Evolutionary conservation across 1,140 invertebrate species (phyloP).

Genomic region (Drosophila lowei): DNA sequence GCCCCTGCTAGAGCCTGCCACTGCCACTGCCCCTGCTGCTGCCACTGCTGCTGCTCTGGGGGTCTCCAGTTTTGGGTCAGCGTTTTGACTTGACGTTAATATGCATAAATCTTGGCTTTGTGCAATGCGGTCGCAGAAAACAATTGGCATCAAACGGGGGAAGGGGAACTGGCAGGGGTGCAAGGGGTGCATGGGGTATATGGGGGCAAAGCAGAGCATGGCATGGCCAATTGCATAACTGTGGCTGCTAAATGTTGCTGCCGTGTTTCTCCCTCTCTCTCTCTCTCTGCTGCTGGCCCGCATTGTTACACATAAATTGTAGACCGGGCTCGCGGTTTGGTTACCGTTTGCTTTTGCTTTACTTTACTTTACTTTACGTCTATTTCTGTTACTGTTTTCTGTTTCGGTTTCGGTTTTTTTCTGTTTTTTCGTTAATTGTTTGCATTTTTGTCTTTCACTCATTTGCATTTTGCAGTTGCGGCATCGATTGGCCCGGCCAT

Average conservation of each 20-base stretch:
- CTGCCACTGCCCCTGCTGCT: slow-evolving; percentile 9
- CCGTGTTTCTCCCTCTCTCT: slow-evolving; percentile 33
- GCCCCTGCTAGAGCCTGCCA: background rate
- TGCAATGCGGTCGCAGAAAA: slow-evolving; percentile 58
- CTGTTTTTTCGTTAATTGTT: slow-evolving; percentile 58
- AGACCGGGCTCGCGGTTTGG: slow-evolving; percentile 38
- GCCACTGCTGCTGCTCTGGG: slow-evolving; percentile 17
- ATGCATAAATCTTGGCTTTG: slow-evolving; percentile 74
- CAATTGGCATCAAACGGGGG: slow-evolving; percentile 60
- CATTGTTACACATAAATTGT: slow-evolving; percentile 74
- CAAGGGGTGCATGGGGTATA: background rate
- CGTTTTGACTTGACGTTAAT: slow-evolving; percentile 77
- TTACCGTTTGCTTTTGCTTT: slow-evolving; percentile 36
- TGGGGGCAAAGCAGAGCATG: background rate
- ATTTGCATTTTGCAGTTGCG: slow-evolving; percentile 71
- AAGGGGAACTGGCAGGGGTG: background rate
- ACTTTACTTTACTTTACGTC: slow-evolving; percentile 1
- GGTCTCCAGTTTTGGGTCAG: slow-evolving; percentile 68
- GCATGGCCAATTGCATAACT: slow-evolving; percentile 62
- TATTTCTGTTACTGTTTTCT: slow-evolving; percentile 32
- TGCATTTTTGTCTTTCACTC: slow-evolving; percentile 71
- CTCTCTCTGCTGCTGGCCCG: slow-evolving; percentile 38
- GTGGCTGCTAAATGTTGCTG: slow-evolving; percentile 55
- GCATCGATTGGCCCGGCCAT: slow-evolving; percentile 60
- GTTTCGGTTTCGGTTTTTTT: slow-evolving; percentile 17